Evolutionary conservation across 2,797 vertebrate genomes (phyloP).

Genomic region (Pangasius macronema): DNA sequence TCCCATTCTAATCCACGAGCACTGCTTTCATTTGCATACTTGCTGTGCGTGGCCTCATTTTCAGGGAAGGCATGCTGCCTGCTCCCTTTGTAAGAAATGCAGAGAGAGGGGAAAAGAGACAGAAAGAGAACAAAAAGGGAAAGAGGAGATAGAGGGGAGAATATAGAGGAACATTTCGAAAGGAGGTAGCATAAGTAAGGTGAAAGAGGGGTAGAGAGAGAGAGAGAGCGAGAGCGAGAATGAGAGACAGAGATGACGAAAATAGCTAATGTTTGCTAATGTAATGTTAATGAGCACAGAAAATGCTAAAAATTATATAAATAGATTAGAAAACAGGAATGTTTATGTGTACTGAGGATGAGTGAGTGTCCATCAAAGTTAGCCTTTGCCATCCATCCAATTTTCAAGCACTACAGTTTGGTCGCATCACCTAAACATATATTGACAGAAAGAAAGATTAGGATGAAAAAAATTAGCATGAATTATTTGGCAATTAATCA

Average conservation of each 20-base stretch:
- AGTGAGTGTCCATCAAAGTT: conserved; percentile 40
- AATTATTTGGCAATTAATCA: conserved; percentile 40
- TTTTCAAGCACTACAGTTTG: conserved; percentile 44
- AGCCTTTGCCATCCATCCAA: conserved; percentile 41
- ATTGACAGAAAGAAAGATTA: conserved; percentile 22
- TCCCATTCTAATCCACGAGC: conserved; percentile 98
- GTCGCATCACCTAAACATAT: conserved; percentile 16
- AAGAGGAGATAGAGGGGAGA: conserved; percentile 59
- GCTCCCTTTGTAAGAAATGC: conserved; percentile 84
- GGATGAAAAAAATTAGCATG: conserved; percentile 48
- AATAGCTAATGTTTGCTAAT: conserved; percentile 16
- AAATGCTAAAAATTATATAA: conserved; percentile 47
- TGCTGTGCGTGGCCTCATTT: conserved; percentile 96
- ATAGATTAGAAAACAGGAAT: conserved; percentile 50
- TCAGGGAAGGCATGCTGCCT: conserved; percentile 74
- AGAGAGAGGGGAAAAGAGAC: conserved; percentile 70
- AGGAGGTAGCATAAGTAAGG: conserved; percentile 37
- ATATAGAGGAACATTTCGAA: conserved; percentile 61
- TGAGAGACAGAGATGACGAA: conserved; percentile 15
- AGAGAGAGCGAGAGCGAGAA: conserved; percentile 11
- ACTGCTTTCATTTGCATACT: conserved; percentile 99
- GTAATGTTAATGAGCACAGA: neutral
- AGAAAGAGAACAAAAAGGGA: conserved; percentile 68
- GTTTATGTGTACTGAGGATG: conserved; percentile 44
- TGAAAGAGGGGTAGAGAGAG: conserved; percentile 29